Evolutionary conservation across 1,140 invertebrate species (phyloP).

Genomic region (Oedothorax gibbosus): DNA sequence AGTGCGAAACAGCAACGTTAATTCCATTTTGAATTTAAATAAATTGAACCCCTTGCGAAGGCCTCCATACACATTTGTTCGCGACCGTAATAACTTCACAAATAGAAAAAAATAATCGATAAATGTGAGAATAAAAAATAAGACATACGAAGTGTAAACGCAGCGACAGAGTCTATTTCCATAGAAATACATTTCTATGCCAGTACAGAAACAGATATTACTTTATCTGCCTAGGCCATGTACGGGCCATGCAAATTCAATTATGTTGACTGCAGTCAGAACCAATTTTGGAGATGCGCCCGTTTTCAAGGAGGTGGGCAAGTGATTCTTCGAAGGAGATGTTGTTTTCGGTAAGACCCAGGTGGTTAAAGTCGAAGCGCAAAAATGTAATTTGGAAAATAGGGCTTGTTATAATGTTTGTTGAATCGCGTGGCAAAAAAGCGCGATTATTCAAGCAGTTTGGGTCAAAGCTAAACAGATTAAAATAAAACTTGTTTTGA

Average conservation of each 20-base stretch:
- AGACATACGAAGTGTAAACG: not conserved
- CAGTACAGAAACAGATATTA: constrained; percentile 18
- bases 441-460: constrained; percentile 36
- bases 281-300: constrained; percentile 52
- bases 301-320: constrained; percentile 18
- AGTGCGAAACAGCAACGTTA: too few relatives aligned
- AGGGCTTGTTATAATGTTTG: constrained; percentile 27
- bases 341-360: constrained; percentile 46
- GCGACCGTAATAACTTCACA: too few relatives aligned
- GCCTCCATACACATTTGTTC: too few relatives aligned
- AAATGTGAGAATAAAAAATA: not conserved
- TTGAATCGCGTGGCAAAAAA: constrained; percentile 32
- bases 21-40: too few relatives aligned
- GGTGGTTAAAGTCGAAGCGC: constrained; percentile 31
- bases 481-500: constrained; percentile 19
- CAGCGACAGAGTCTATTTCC: constrained; percentile 19
- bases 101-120: not conserved
- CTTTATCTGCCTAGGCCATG: constrained; percentile 25
- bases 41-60: too few relatives aligned
- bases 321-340: constrained; percentile 10
- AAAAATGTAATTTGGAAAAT: constrained; percentile 56
- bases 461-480: constrained; percentile 8
- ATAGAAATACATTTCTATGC: constrained; percentile 38
- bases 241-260: constrained; percentile 42
- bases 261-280: constrained; percentile 53